Evolutionary conservation across 2,888 invertebrate species (phyloP), one percentile per base, ranked within the genome.

Genomic region (Vannuccia rotundouncinata): DNA sequence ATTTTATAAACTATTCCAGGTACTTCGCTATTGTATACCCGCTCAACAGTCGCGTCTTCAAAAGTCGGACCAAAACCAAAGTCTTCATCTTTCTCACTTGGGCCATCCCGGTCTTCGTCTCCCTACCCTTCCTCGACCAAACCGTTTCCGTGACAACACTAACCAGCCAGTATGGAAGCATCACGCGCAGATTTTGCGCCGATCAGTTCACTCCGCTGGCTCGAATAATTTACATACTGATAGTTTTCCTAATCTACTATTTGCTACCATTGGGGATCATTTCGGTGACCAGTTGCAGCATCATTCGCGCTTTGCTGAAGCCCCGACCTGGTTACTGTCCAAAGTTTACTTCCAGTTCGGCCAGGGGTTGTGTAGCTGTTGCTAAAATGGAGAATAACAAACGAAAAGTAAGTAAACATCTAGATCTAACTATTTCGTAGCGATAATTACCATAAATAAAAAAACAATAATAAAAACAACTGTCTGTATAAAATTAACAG

Each of bases 11-110:
- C 80, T 77, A 59, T 84, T 85, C 13, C 84, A 89, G 89, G 81
- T 89, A 88, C 81, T 88, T 88, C 82, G 89, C 89, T 28, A 88
- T 89, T 13, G 88, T 89, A 0, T 87, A 89, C 81, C 89, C 89
- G 0, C 84, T 89, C 66, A 86, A 87, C 29, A 87, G 88, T 27
- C 85, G 89, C 83, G 86, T 84, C 79, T 83, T 86, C 25, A 84
- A 85, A 83, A 85, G 85, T 81, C 86, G 85, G 82, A 84, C 86
- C 0, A 83, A 89, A 27, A 88, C 88, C 22, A 85, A 85, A 29
- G 84, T 85, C 78, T 88, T 89, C 31, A 84, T 89, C 2, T 83
- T 86, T 0, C 83, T 84, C 22, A 88, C 88, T 0, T 89, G 89
- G 89, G 80, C 87, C 0, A 84, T 88, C 25, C 88, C 88, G 1